Base-by-base conservation (phyloP, 2,888 invertebrate genomes). In the Lithophane semibrunnea region DNA sequence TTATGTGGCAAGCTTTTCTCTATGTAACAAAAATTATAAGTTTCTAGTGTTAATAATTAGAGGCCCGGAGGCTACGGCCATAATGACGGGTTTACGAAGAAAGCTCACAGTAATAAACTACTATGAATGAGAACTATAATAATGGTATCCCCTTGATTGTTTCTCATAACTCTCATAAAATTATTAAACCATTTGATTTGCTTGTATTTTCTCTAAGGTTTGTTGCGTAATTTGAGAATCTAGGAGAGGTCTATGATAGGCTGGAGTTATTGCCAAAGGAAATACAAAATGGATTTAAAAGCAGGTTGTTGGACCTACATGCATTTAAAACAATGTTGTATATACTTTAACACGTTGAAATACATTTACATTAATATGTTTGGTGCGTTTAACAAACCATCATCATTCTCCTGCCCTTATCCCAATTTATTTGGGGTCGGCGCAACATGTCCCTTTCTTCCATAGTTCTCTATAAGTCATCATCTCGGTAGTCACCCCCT, bases 151-250 rank as follows among this genome's bases (percentile, higher is more conserved):
- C 37, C 49, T 81, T 68, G 66, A 52, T 66, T 61, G 68, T 77
- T 79, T 82, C 72, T 68, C 54, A 76, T 65, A 74, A 68, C 82
- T 86, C 76, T 86, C 79, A 63, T 79, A 42, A 52, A 72, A 58
- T 66, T 1, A 61, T 54, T 68, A 42, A 67, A 67, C 12, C 21
- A 52, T 56, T 63, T 63, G 58, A 64, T 69, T 72, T 64, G 13
- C 37, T 18, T 29, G 68, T 16, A 18, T 37, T 70, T 76, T 71
- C 49, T 47, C n/a, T 47, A n/a, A 58, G 16, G 24, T 60, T 58
- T 24, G 13, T 76, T 29, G 8, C 21, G n/a, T 58, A 58, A 76
- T 12, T 54, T 65, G 42, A 24, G n/a, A 37, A 69, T 21, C 9
- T 47, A 8, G 13, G 16, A 44, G 18, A 47, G 2, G 12, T 7